phyloP scores from a whole-genome alignment of 2,888 invertebrate genomes.

The Drosophila infuscata region DNA sequence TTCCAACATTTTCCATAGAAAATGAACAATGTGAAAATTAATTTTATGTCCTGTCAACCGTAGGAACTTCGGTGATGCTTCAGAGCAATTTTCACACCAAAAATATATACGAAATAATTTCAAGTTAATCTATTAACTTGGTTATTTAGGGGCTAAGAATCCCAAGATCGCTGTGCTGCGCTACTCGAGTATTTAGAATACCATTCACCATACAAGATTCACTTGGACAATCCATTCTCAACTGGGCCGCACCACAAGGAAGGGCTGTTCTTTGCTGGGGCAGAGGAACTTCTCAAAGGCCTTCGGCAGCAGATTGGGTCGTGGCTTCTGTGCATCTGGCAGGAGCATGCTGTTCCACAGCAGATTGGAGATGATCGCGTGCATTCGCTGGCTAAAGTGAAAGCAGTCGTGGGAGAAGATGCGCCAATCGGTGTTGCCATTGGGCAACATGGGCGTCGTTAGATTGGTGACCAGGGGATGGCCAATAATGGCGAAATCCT shows the following conservation, averaged over 20 bases:
- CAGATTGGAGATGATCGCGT: conserved; percentile 86
- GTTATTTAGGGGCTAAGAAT: background rate
- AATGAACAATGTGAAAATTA: background rate
- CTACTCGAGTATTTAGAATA: background rate
- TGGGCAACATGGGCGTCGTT: conserved; percentile 79
- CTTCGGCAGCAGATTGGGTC: conserved; percentile 22
- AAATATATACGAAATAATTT: background rate
- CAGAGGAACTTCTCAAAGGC: conserved; percentile 73
- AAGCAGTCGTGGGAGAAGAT: conserved; percentile 87
- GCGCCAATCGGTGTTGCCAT: conserved; percentile 85
- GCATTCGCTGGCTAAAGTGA: conserved; percentile 87
- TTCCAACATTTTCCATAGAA: background rate
- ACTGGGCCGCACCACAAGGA: conserved; percentile 73
- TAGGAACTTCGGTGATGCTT: background rate
- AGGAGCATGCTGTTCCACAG: conserved; percentile 87
- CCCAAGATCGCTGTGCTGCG: background rate
- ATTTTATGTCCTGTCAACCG: background rate
- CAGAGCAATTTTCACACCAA: background rate
- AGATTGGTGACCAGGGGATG: conserved; percentile 84
- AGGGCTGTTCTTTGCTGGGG: conserved; percentile 81
- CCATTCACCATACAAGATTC: background rate
- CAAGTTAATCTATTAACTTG: background rate
- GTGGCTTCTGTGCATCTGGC: conserved; percentile 84
- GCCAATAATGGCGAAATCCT: conserved; percentile 87
- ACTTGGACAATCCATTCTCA: conserved; percentile 19